Percentiles rank a stretch among this genome's conserved stretches.
These are phyloP conservation scores for Pitta sordida DNA, from an alignment of 2,113 vertebrate genomes.

Conservation along the genomic window DNA sequence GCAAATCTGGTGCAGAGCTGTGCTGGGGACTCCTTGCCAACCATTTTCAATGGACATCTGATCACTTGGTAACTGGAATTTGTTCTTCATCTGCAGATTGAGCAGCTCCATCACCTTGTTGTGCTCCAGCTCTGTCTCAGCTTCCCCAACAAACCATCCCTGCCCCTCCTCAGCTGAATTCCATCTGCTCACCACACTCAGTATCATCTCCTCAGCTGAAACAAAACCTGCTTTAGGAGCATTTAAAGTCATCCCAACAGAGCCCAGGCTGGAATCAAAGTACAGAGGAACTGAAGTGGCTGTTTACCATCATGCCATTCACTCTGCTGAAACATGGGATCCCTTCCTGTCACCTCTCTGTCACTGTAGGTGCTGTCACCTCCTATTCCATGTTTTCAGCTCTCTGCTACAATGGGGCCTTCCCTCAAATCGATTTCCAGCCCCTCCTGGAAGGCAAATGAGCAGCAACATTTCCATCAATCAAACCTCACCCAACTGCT, in stretches of 20 bases:
- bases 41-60: neutral
- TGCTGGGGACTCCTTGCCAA: neutral
- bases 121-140: neutral
- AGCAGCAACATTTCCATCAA: conserved; percentile 28
- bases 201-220: neutral
- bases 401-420: neutral
- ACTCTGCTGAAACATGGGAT: neutral
- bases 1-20: neutral
- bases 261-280: neutral
- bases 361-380: neutral
- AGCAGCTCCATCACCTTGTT: neutral
- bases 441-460: neutral
- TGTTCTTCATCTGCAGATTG: neutral
- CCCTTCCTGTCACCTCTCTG: neutral
- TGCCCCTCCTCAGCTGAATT: neutral
- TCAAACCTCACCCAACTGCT: conserved; percentile 3
- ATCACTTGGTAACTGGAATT: neutral
- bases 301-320: neutral
- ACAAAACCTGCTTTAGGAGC: neutral
- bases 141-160: neutral
- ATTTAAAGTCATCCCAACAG: neutral
- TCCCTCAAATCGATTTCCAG: neutral
- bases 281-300: neutral
- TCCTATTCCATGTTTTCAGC: neutral
- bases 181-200: neutral